A percentile compares a stretch with the other conserved stretches of the same genome.
Conservation (phyloP, 2,113 vertebrate genomes). For the Diadophis punctatus region DNA sequence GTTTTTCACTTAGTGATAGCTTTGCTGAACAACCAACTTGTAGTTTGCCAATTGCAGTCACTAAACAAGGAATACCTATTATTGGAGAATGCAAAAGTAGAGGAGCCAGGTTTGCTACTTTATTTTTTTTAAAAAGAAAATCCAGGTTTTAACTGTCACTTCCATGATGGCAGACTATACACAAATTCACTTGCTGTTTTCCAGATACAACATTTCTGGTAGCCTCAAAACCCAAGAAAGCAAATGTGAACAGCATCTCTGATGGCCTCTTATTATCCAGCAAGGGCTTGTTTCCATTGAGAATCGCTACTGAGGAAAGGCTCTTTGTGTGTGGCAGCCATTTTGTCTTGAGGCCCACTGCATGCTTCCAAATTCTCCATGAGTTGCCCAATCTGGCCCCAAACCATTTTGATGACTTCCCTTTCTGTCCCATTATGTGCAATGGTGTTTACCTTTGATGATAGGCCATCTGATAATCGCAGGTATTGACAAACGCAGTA, state of each 20-base stretch:
- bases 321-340: neutral
- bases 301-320: neutral
- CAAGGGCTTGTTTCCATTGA: neutral
- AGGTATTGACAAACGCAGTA: neutral
- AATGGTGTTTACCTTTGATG: slow-evolving; percentile 14
- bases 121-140: neutral
- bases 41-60: neutral
- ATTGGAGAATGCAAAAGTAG: neutral
- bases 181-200: neutral
- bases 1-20: neutral
- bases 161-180: neutral
- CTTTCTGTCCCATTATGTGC: neutral
- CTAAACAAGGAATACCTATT: neutral
- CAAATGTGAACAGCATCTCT: neutral
- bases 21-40: neutral
- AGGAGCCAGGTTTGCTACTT: neutral
- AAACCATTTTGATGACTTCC: neutral
- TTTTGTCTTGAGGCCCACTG: neutral
- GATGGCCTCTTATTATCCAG: neutral
- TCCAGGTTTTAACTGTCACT: neutral
- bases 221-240: neutral
- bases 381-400: neutral
- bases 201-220: neutral
- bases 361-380: neutral
- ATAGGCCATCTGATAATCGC: neutral